Base-by-base conservation (phyloP, 1,140 invertebrate species). In the Aplysia californica region DNA sequence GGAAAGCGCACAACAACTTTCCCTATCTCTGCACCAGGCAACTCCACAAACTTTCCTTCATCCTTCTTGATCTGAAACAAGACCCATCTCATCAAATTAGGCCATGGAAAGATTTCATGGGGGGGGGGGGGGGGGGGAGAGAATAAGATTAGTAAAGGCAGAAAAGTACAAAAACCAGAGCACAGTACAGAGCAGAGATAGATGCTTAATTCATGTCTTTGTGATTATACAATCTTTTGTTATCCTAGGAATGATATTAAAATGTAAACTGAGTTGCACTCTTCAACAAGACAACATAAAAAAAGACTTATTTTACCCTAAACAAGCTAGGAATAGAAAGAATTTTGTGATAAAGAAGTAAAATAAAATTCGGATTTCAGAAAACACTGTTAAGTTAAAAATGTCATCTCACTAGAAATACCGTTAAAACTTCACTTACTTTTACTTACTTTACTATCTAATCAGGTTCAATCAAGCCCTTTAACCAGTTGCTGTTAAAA, bases 1-100 rank as follows among this genome's bases (percentile, higher is more conserved):
- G 98, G 98, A 90, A 99, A 99, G 82, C 98, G 91, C 0, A 99
- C 93, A 39, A 99, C 90, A 59, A 95, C 97, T 91, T 99, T 96
- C 56, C 97, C 98, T 92, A 95, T 95, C 90, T 98, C 95, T 66
- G 97, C 98, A 66, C 96, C 96, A 6, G 97, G 97, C 44, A 99
- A 91, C 44, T 99, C 97, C 74, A 99, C 93, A 91, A 98, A 99
- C 91, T 99, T 99, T 35, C 97, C 98, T 87, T 98, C 96, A 83
- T 93, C 93, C 82, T 92, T 91, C 73, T 84, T 86, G 21, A 85
- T 70, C 85, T 88, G 77, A 20, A 72, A 70, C 21, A 76, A 68
- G 35, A n/a, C n/a, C 66, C 2, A 64, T 23, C 61, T 3, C 15
- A 69, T n/a, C 20, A 69, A 26, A 6, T 69, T 69, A 18, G 26